phyloP scores from a whole-genome alignment of 2,113 vertebrate genomes.

The Callopanchax toddi region DNA sequence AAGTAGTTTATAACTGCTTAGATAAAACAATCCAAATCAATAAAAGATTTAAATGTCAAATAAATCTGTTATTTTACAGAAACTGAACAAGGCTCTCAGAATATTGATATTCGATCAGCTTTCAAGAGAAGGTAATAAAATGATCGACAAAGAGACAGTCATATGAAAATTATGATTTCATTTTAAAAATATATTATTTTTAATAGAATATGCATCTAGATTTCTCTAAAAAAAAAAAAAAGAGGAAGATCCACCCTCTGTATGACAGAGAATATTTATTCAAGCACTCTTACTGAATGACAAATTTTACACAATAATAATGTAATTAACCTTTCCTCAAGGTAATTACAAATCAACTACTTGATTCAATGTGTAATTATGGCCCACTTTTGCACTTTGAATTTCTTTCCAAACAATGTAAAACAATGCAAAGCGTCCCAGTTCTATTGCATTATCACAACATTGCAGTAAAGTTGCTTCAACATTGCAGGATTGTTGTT shows the following conservation, averaged over 20 bases:
- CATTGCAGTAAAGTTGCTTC: slow-evolving; percentile 41
- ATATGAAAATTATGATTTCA: too few relatives aligned
- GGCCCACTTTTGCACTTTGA: slow-evolving; percentile 73
- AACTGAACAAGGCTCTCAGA: slow-evolving; percentile 81
- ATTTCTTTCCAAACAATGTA: slow-evolving; percentile 74
- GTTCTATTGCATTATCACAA: slow-evolving; percentile 48
- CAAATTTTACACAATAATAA: slow-evolving; percentile 55
- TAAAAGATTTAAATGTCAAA: neutral
- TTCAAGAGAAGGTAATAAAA: slow-evolving; percentile 97
- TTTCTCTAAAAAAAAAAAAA: slow-evolving; percentile 31
- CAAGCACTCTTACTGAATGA: slow-evolving; percentile 36
- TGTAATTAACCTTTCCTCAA: slow-evolving; percentile 67
- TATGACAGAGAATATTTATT: slow-evolving; percentile 29
- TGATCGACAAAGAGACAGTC: slow-evolving; percentile 6
- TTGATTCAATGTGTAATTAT: slow-evolving; percentile 55
- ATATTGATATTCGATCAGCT: slow-evolving; percentile 96
- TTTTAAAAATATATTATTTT: too few relatives aligned
- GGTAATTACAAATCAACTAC: slow-evolving; percentile 66
- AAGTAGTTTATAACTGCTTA: neutral
- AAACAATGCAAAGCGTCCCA: slow-evolving; percentile 76
- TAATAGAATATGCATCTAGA: neutral
- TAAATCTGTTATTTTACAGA: slow-evolving; percentile 81
- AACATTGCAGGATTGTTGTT: slow-evolving; percentile 60
- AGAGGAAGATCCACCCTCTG: slow-evolving; percentile 3
- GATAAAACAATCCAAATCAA: neutral